A percentile compares a stretch with the other conserved stretches of the same genome.
Conservation (phyloP, 2,113 vertebrate genomes). For the Oceanodroma tethys region DNA sequence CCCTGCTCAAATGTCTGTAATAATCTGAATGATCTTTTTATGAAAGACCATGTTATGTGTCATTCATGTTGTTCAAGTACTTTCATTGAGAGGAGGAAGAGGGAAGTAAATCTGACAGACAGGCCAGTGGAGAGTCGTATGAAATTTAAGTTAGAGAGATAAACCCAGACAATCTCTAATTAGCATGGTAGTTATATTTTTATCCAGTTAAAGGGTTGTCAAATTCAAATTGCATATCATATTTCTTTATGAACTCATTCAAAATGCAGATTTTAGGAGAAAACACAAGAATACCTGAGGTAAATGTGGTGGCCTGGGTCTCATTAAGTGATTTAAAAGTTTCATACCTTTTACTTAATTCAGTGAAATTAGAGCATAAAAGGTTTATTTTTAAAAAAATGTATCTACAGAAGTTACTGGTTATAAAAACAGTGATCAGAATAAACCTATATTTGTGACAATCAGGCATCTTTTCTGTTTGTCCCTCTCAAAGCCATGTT, state of each 20-base stretch:
- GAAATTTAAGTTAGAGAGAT: background rate
- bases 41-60: background rate
- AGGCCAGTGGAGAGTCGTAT: background rate
- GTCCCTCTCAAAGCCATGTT: background rate
- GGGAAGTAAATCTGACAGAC: background rate
- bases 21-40: background rate
- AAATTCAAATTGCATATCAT: background rate
- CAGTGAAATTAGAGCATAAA: background rate
- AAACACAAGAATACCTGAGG: background rate
- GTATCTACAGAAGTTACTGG: background rate
- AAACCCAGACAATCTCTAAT: background rate
- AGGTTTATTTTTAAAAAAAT: background rate
- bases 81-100: background rate
- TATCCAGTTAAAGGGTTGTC: background rate
- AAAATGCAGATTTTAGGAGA: background rate
- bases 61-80: background rate
- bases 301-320: background rate
- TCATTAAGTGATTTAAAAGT: background rate
- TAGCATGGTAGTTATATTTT: background rate
- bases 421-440: background rate
- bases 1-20: background rate
- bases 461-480: background rate
- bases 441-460: background rate
- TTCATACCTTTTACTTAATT: background rate
- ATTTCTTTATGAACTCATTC: background rate